These are phyloP conservation scores for Drosophila tanythrix DNA, from an alignment of 2,888 invertebrate genomes.

Conservation along the genomic window DNA sequence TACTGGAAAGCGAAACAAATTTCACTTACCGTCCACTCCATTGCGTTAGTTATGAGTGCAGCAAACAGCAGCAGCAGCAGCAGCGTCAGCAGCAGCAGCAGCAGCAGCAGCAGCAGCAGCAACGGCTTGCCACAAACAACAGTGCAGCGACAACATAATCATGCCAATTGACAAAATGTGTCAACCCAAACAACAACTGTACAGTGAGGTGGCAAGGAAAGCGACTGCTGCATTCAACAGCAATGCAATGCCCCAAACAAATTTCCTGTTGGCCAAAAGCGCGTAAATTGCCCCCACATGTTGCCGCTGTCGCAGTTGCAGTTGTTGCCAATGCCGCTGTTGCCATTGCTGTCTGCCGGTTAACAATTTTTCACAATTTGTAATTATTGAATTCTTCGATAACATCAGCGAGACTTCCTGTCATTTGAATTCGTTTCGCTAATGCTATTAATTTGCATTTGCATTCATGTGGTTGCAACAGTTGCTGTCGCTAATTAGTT, in stretches of 20 bases:
- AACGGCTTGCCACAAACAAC: slow-evolving; percentile 13
- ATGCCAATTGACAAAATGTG: slow-evolving; percentile 71
- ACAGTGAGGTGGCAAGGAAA: slow-evolving; percentile 38
- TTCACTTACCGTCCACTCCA: slow-evolving; percentile 69
- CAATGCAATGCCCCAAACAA: slow-evolving; percentile 52
- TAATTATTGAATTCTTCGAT: slow-evolving; percentile 75
- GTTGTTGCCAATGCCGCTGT: slow-evolving; percentile 10
- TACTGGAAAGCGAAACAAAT: slow-evolving; percentile 68
- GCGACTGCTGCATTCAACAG: slow-evolving; percentile 41
- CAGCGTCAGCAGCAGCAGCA: slow-evolving; percentile 11
- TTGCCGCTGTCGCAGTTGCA: slow-evolving; percentile 3
- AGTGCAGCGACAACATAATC: slow-evolving; percentile 67
- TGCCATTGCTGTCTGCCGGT: slow-evolving; percentile 20
- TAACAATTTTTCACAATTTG: slow-evolving; percentile 71
- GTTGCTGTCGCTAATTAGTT: slow-evolving; percentile 36
- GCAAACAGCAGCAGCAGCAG: slow-evolving; percentile 22
- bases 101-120: slow-evolving; percentile 18
- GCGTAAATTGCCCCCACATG: slow-evolving; percentile 61
- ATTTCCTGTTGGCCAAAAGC: slow-evolving; percentile 70
- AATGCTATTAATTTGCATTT: slow-evolving; percentile 69
- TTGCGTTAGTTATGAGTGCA: slow-evolving; percentile 67
- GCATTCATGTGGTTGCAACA: slow-evolving; percentile 50
- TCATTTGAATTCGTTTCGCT: slow-evolving; percentile 58
- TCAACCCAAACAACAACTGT: slow-evolving; percentile 38
- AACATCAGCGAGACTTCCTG: slow-evolving; percentile 71